phyloP scores from a whole-genome alignment of 2,113 vertebrate species.

The Silurus asotus region DNA sequence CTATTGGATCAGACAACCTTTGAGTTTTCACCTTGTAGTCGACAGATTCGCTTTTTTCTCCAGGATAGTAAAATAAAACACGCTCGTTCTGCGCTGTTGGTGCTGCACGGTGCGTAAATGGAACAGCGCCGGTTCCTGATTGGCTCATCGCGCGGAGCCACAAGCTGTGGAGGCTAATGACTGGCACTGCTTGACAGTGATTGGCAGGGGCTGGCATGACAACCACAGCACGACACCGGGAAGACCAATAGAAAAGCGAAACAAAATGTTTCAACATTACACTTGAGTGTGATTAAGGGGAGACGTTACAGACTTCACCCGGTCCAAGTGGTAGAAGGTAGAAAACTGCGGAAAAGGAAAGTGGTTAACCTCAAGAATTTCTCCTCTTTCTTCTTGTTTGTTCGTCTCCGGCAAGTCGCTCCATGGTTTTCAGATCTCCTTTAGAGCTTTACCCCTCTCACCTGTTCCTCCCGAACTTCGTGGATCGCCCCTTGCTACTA shows the following conservation, averaged over 20 bases:
- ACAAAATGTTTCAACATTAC: slow-evolving; percentile 80
- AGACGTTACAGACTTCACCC: slow-evolving; percentile 81
- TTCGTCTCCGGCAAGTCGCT: slow-evolving; percentile 63
- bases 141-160: slow-evolving; percentile 68
- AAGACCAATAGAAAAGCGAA: slow-evolving; percentile 92
- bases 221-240: slow-evolving; percentile 83
- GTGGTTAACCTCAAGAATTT: slow-evolving; percentile 44
- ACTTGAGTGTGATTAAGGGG: slow-evolving; percentile 87
- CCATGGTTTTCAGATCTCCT: slow-evolving; percentile 96
- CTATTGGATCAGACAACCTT: neutral
- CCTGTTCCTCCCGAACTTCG: slow-evolving; percentile 89
- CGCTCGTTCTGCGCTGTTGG: neutral
- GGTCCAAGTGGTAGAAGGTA: slow-evolving; percentile 77
- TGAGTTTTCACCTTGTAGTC: neutral
- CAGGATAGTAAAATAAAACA: neutral
- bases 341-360: slow-evolving; percentile 76
- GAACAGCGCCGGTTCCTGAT: slow-evolving; percentile 73
- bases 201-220: slow-evolving; percentile 89
- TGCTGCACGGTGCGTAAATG: slow-evolving; percentile 51
- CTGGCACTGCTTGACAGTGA: slow-evolving; percentile 88
- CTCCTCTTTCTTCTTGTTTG: slow-evolving; percentile 46
- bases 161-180: slow-evolving; percentile 70
- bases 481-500: slow-evolving; percentile 80
- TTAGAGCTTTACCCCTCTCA: slow-evolving; percentile 91
- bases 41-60: slow-evolving; percentile 22